Conservation (phyloP, 30 jellyfish, hydroid and myxozoan genomes). For the Hydra vulgaris region DNA sequence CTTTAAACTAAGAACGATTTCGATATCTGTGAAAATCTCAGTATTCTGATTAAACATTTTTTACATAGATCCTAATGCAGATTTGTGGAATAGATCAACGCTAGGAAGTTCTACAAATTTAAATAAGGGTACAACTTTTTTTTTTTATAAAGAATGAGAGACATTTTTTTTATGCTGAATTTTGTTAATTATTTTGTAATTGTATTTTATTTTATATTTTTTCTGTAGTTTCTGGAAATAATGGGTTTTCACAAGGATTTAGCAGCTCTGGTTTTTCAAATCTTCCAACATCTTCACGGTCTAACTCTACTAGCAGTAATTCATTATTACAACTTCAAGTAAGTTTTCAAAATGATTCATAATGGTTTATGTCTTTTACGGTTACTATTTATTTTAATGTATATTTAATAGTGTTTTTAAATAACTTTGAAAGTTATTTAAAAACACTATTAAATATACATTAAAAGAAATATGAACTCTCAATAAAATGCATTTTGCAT, state of each 20-base stretch:
- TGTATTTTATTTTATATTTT: not conserved
- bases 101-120: slow-evolving; percentile 30
- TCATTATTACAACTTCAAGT: slow-evolving; percentile 23
- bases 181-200: not conserved
- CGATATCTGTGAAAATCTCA: too few species aligned
- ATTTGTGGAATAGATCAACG: slow-evolving; percentile 64
- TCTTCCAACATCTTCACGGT: slow-evolving; percentile 16
- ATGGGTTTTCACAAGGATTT: slow-evolving; percentile 30
- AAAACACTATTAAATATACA: too few species aligned
- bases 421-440: too few species aligned
- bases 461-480: too few species aligned
- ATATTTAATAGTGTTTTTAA: too few species aligned
- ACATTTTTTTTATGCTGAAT: not conserved
- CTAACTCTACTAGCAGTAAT: slow-evolving; percentile 9
- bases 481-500: too few species aligned
- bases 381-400: too few species aligned
- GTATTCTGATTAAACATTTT: too few species aligned
- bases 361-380: too few species aligned
- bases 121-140: not conserved
- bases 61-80: slow-evolving; percentile 46
- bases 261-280: slow-evolving; percentile 16
- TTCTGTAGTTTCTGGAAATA: not conserved
- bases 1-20: too few species aligned
- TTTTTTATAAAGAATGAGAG: not conserved
- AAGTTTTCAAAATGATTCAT: not conserved